Conservation (phyloP, 2,888 invertebrate genomes). For the Epirrita christyi region DNA sequence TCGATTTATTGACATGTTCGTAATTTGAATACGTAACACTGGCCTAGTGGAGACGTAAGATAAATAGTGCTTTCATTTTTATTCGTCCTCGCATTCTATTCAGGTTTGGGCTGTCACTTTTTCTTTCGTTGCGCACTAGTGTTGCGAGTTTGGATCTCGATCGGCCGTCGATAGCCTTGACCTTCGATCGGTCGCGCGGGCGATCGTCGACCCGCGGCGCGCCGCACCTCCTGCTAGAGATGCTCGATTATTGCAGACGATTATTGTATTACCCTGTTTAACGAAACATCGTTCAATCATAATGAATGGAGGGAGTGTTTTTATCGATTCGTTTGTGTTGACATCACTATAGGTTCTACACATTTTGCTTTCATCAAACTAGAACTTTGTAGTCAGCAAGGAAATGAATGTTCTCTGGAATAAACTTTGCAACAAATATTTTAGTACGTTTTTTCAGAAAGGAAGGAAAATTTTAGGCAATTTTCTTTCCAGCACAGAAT, state of each 20-base stretch:
- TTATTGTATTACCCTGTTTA: slow-evolving; percentile 39
- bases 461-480: no score
- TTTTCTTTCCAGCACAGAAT: no score
- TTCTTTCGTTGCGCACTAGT: slow-evolving; percentile 72
- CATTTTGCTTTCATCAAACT: not conserved
- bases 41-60: slow-evolving; percentile 49
- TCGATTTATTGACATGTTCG: slow-evolving; percentile 33
- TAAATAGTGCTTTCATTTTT: slow-evolving; percentile 80
- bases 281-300: slow-evolving; percentile 23
- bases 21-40: slow-evolving; percentile 40
- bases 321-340: not conserved
- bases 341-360: not conserved
- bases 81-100: slow-evolving; percentile 81
- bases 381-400: not conserved
- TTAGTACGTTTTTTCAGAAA: no score
- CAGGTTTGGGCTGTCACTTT: slow-evolving; percentile 83
- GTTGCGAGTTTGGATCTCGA: slow-evolving; percentile 62
- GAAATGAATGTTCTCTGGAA: no score
- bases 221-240: slow-evolving; percentile 53
- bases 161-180: slow-evolving; percentile 74
- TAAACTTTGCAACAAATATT: no score
- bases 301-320: slow-evolving; percentile 10
- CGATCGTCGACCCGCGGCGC: slow-evolving; percentile 73
- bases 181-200: slow-evolving; percentile 80
- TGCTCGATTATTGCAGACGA: slow-evolving; percentile 44